Conservation (phyloP, 2,888 invertebrate genomes). For the Gymnosoma rotundatum region DNA sequence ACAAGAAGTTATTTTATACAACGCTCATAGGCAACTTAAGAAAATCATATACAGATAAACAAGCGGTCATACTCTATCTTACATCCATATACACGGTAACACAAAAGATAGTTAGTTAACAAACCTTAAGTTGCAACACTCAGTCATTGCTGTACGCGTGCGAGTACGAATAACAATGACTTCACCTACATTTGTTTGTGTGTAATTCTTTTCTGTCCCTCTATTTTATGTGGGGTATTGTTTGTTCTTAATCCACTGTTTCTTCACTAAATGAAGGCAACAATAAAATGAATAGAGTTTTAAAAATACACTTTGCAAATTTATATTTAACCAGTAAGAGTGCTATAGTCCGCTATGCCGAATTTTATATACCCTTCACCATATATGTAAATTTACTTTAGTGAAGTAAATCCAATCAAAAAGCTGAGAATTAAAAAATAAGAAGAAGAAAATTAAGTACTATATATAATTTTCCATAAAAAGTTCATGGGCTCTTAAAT, state of each 20-base stretch:
- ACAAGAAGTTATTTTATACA: not conserved
- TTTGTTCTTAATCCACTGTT: slow-evolving; percentile 17
- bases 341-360: no score
- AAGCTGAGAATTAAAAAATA: no score
- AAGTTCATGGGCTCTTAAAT: no score
- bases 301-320: slow-evolving; percentile 55
- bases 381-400: no score
- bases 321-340: no score
- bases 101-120: slow-evolving; percentile 58
- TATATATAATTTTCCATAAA: no score
- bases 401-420: no score
- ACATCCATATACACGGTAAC: not conserved
- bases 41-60: not conserved
- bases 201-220: slow-evolving; percentile 13
- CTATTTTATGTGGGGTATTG: slow-evolving; percentile 35
- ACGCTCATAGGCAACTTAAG: not conserved
- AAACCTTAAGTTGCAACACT: slow-evolving; percentile 42
- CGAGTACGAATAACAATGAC: no score
- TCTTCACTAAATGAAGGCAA: slow-evolving; percentile 16
- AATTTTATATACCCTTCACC: no score
- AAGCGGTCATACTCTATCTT: not conserved
- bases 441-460: no score
- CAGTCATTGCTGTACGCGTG: slow-evolving; percentile 2
- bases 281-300: not conserved
- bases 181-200: not conserved